phyloP scores from a whole-genome alignment of 2,797 vertebrate genomes.

The Holocentrus rufus region DNA sequence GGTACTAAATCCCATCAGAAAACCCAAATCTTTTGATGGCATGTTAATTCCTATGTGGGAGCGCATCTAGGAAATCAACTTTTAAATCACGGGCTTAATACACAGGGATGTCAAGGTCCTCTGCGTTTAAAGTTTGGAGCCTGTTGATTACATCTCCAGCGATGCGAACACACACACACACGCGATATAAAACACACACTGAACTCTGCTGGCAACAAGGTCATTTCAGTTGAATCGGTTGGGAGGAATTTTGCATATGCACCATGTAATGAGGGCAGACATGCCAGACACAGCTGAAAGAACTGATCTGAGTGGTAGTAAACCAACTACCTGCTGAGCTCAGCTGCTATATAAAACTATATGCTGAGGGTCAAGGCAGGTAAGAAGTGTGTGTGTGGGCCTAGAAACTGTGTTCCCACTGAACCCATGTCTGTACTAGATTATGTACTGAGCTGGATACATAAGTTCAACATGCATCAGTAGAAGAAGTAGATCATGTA shows the following conservation, averaged over 20 bases:
- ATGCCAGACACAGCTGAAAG: neutral
- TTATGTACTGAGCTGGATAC: conserved; percentile 51
- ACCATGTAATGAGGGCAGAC: conserved; percentile 20
- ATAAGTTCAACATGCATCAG: conserved; percentile 39
- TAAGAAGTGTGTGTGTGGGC: conserved; percentile 1
- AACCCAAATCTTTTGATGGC: conserved; percentile 50
- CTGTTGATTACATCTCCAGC: conserved; percentile 45
- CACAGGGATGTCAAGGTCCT: conserved; percentile 37
- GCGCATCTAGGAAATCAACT: conserved; percentile 25
- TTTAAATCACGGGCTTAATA: conserved; percentile 24
- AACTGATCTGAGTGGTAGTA: conserved; percentile 15
- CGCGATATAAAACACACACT: neutral
- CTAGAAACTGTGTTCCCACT: neutral
- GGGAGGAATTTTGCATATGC: conserved; percentile 19
- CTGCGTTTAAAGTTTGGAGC: conserved; percentile 26
- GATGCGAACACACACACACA: conserved; percentile 19
- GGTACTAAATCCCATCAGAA: conserved; percentile 41
- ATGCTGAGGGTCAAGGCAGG: conserved; percentile 13
- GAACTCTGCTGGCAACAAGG: conserved; percentile 38
- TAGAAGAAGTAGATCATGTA: conserved; percentile 63
- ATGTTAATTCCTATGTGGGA: conserved; percentile 28
- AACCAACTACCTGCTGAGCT: conserved; percentile 14
- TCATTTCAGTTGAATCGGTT: conserved; percentile 49
- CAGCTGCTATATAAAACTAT: neutral
- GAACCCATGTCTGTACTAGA: conserved; percentile 22